A percentile compares a stretch with the other conserved stretches of the same genome.
Evolutionary conservation across 2,113 vertebrate genomes (phyloP).

Genomic region (Ceratotherium simum): DNA sequence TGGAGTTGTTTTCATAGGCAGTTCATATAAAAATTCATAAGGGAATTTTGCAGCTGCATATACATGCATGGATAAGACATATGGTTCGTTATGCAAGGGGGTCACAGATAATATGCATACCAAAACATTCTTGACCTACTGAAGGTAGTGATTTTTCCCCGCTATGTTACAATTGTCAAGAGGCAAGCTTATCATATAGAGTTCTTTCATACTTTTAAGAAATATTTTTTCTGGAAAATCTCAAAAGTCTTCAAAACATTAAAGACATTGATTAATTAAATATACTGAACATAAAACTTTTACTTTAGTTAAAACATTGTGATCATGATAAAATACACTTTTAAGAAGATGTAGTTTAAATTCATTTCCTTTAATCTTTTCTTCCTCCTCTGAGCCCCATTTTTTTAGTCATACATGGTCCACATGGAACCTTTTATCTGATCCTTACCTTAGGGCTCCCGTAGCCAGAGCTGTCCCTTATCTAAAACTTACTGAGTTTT

Average conservation of each 20-base stretch:
- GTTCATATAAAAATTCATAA: background rate
- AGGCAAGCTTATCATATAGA: background rate
- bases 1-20: background rate
- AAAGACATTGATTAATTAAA: background rate
- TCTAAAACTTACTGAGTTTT: background rate
- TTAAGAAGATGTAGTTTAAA: background rate
- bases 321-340: background rate
- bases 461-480: background rate
- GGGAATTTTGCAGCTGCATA: background rate
- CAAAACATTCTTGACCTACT: background rate
- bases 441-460: background rate
- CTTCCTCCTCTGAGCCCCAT: background rate
- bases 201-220: background rate
- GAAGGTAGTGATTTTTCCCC: background rate
- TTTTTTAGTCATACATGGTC: background rate
- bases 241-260: background rate
- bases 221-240: background rate
- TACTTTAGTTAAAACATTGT: background rate
- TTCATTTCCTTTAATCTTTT: background rate
- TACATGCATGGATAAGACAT: background rate
- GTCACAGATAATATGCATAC: background rate
- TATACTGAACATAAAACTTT: background rate
- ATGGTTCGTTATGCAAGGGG: background rate
- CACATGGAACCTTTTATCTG: background rate
- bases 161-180: background rate